Base-by-base conservation (phyloP, 2,888 invertebrate genomes). In the Heliconius charithonia region DNA sequence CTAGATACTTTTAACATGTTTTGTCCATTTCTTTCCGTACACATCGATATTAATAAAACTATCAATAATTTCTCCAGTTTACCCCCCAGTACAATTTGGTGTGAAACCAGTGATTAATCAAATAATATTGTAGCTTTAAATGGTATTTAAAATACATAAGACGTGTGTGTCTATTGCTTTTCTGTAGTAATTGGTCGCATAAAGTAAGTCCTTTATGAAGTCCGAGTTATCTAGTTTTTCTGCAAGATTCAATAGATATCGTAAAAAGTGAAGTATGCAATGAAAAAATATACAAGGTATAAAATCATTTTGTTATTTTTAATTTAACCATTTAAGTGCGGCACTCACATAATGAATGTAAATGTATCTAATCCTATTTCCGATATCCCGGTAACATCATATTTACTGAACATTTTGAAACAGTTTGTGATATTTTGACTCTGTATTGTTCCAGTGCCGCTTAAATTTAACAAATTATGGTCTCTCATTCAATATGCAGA, bases 331-430 rank as follows among this genome's bases (percentile, higher is more conserved):
- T 67, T 37, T 41, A 6, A n/a, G 13, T n/a, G 16, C n/a, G 2
- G 13, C 56, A 56, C 29, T 71, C 29, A 10, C 9, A 59, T 73
- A 71, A 75, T 51, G 56, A 75, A 32, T 27, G 16, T 62, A 25
- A 63, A 73, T 75, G 27, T 77, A 77, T 75, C 62, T 77, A 77
- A 79, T 79, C 62, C 37, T 41, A 77, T 56, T 41, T 70, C 70
- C 73, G 51, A 80, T 81, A 83, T 82, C 79, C 82, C 83, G 84
- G 83, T 82, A 59, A 72, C 56, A 56, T 37, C 1, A 72, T 59
- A 59, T 72, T 59, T 72, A 32, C 56, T 29, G 16, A 59, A 59
- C 25, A n/a, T 59, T 59, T 56, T 72, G 12, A 1, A 51, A 72
- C 59, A 32, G 37, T 32, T 13, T 56, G 16, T 4, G 59, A 59